Base-by-base conservation (phyloP, 1,140 invertebrate genomes). In the Lepidurus arcticus region DNA sequence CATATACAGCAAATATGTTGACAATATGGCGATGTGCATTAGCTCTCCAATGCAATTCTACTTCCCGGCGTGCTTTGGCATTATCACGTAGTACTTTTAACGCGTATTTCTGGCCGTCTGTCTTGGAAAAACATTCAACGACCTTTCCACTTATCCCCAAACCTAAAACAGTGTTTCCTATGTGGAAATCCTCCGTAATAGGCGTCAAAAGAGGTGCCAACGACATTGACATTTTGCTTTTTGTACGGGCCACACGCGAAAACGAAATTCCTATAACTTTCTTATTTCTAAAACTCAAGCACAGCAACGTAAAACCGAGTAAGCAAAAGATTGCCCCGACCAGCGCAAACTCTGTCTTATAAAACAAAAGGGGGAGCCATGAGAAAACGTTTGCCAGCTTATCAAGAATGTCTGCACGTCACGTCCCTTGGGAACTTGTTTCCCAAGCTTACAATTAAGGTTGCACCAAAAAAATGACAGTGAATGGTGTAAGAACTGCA, bases 71-170 rank as follows among this genome's bases (percentile, higher is more conserved):
- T 0, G 97, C 94, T 86, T 98, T 98, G 3, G 91, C 87, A 82
- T 91, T 93, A 85, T 99, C 97, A 81, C 94, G 89, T 8, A 99
- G 86, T 42, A 97, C 94, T 91, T 97, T 97, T 16, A 98, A 86
- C 7, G 96, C 95, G 85, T 89, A 96, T 84, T 95, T 95, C 82
- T 90, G 85, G 82, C 90, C 88, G 77, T 83, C 83, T 21, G 42
- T 76, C 74, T 73, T 53, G 7, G 77, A 79, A 34, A 75, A 81
- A 82, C 86, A 86, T 82, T 88, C 88, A 47, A 90, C 86, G 44
- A 90, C 89, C 90, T 98, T 98, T 47, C 97, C 97, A 85, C 98
- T 98, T 81, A 99, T 98, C 16, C 97, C 97, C 42, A 98, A 89
- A n/a, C 97, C 97, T 65, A 99, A 89, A 13, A 98, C 96, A 76